Evolutionary conservation across 30 jellyfish, hydroid and myxozoan species (phyloP).

Genomic region (Hydractinia echinata): DNA sequence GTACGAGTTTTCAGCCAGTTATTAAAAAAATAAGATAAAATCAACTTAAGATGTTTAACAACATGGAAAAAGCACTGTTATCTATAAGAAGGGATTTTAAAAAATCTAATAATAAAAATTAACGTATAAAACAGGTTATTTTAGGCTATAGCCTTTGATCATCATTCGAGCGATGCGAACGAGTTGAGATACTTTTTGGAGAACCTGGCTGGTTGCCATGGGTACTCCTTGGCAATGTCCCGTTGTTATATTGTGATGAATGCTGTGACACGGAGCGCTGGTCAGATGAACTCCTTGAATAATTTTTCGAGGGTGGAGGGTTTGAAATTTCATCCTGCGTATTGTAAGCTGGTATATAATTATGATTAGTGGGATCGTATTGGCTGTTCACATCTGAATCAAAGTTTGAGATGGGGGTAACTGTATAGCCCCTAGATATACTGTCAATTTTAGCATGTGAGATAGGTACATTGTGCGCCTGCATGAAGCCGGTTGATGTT

Average conservation of each 20-base stretch:
- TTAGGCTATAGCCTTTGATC: constrained; percentile 9
- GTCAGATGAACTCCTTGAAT: constrained; percentile 1
- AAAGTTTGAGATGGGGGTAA: constrained; percentile 8
- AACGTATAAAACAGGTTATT: too few relatives aligned
- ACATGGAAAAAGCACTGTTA: too few relatives aligned
- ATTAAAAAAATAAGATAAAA: too few relatives aligned
- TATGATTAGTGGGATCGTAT: background rate
- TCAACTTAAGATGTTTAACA: too few relatives aligned
- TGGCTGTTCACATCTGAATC: background rate
- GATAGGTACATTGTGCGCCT: constrained; percentile 22
- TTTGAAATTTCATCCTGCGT: background rate
- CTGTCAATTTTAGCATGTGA: constrained; percentile 18
- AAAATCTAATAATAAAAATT: too few relatives aligned
- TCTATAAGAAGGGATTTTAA: too few relatives aligned
- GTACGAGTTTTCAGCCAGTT: too few relatives aligned
- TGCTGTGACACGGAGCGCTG: background rate
- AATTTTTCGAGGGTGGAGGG: constrained; percentile 18
- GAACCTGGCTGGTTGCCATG: constrained; percentile 15
- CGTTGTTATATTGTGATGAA: constrained; percentile 13
- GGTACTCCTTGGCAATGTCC: constrained; percentile 1
- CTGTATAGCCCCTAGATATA: constrained; percentile 16
- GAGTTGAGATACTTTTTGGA: constrained; percentile 19
- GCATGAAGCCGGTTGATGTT: constrained; percentile 17
- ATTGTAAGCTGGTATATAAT: background rate
- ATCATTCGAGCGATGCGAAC: constrained; percentile 20